Conservation (phyloP, 1,140 invertebrate genomes). For the Sycophila sp. region DNA sequence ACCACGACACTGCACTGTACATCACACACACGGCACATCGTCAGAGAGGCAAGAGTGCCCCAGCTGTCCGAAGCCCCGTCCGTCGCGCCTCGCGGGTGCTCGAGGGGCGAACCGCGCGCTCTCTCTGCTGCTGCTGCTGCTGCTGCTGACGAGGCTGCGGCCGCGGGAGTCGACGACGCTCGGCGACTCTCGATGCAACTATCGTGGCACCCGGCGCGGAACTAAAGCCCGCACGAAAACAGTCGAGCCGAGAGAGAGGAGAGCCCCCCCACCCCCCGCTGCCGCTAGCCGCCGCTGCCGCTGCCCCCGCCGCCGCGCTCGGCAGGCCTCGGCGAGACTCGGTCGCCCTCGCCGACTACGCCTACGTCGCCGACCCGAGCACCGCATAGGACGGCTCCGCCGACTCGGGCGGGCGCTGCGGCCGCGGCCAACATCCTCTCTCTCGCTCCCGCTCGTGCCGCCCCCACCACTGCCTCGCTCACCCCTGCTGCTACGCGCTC, state of each 20-base stretch:
- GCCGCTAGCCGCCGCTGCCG: neutral
- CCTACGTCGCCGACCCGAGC: constrained; percentile 42
- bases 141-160: too few species aligned
- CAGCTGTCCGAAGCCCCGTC: too few species aligned
- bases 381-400: constrained; percentile 49
- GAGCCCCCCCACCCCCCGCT: neutral
- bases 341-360: constrained; percentile 47
- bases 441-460: neutral
- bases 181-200: constrained; percentile 59
- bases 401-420: constrained; percentile 17
- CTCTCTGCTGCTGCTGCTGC: neutral
- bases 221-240: constrained; percentile 64
- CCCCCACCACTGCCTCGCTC: neutral
- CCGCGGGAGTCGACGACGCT: neutral
- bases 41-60: too few species aligned
- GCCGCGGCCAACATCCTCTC: neutral
- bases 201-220: constrained; percentile 65
- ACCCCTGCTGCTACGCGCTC: neutral
- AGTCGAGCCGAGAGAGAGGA: too few species aligned
- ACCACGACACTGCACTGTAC: constrained; percentile 65
- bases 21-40: constrained; percentile 63
- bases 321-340: constrained; percentile 39
- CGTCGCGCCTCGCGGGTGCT: constrained; percentile 49
- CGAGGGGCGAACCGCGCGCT: constrained; percentile 44
- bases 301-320: constrained; percentile 28